Conservation (phyloP, 2,113 vertebrate genomes). For the Myrmecobius fasciatus region DNA sequence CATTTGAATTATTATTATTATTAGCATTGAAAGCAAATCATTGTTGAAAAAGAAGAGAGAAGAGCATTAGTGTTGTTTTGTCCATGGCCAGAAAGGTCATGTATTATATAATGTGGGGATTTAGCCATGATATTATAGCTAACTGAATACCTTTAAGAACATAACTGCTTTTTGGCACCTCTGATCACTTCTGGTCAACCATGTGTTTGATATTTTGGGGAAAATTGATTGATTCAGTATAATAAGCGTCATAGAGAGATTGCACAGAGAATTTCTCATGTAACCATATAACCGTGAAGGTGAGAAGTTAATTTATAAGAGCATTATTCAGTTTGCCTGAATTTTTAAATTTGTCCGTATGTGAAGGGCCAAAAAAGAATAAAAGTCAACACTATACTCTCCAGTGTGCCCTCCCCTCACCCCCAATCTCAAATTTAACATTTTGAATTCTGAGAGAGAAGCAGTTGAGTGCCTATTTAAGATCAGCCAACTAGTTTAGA, state of each 20-base stretch:
- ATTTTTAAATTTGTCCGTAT: neutral
- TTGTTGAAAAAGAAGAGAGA: slow-evolving; percentile 2
- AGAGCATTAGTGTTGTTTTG: neutral
- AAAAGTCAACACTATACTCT: neutral
- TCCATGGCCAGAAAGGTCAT: neutral
- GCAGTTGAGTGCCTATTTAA: neutral
- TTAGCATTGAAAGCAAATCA: neutral
- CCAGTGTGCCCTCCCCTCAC: too few species aligned
- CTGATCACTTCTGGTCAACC: neutral
- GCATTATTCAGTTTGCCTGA: neutral
- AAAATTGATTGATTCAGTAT: slow-evolving; percentile 31
- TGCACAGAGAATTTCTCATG: neutral
- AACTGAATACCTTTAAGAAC: neutral
- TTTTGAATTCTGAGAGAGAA: neutral
- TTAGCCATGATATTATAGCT: neutral
- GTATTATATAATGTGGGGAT: neutral
- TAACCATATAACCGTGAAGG: neutral
- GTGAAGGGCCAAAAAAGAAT: neutral
- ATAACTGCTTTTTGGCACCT: neutral
- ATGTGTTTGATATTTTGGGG: slow-evolving; percentile 33
- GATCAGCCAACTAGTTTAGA: too few species aligned
- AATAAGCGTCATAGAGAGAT: neutral
- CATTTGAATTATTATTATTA: neutral
- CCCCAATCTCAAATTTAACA: neutral
- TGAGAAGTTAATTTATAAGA: neutral